Evolutionary conservation across 1,140 invertebrate genomes (phyloP).

Genomic region (Harpegnathos saltator): DNA sequence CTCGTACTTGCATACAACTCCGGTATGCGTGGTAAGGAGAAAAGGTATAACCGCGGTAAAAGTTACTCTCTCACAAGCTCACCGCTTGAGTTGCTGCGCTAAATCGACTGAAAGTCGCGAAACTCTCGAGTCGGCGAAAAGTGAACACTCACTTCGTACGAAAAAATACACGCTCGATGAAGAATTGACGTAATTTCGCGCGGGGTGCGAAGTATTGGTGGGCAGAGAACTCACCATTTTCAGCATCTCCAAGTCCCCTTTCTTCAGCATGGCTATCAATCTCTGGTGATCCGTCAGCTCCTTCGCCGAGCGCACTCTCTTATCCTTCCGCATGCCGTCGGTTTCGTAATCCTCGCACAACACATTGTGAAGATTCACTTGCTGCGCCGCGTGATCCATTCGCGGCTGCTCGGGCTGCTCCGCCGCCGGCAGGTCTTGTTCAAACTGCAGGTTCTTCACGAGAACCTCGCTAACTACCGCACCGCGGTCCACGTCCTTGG

Average conservation of each 20-base stretch:
- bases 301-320: slow-evolving; percentile 77
- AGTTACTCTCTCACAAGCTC: no score
- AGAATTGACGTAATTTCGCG: no score
- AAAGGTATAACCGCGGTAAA: no score
- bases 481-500: slow-evolving; percentile 34
- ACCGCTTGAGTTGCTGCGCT: no score
- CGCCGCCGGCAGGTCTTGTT: slow-evolving; percentile 74
- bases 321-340: slow-evolving; percentile 58
- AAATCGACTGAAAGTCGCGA: no score
- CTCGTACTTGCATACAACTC: no score
- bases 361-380: slow-evolving; percentile 76
- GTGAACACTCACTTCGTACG: no score
- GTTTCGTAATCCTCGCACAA: slow-evolving; percentile 78
- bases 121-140: no score
- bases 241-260: slow-evolving; percentile 73
- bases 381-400: slow-evolving; percentile 52
- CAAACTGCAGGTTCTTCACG: slow-evolving; percentile 79
- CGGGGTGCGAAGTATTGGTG: background rate
- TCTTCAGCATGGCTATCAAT: slow-evolving; percentile 77
- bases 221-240: slow-evolving; percentile 76
- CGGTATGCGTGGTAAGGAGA: no score
- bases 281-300: slow-evolving; percentile 78
- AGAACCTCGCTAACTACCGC: slow-evolving; percentile 78
- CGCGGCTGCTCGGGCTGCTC: slow-evolving; percentile 46
- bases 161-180: no score